Percentiles rank a stretch among this genome's conserved stretches.
These are phyloP conservation scores for Drosophila kikkawai DNA, from an alignment of 1,140 invertebrate species.

Conservation along the genomic window DNA sequence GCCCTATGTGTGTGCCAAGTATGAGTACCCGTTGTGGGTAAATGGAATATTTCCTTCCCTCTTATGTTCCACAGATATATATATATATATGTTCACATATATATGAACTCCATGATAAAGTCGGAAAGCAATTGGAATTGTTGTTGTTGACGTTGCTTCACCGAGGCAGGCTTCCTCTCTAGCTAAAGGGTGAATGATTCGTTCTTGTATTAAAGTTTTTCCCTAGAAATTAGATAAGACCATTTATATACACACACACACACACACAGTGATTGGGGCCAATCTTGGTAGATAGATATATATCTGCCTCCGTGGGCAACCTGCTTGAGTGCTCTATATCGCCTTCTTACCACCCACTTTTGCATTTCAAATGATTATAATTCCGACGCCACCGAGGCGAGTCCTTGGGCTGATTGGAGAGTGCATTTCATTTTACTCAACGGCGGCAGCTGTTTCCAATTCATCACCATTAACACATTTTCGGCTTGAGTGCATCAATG, in stretches of 20 bases:
- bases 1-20: constrained; percentile 22
- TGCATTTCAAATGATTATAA: constrained; percentile 18
- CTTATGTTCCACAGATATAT: constrained; percentile 14
- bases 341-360: constrained; percentile 17
- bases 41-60: constrained; percentile 54
- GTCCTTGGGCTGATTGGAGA: constrained; percentile 71
- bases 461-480: constrained; percentile 82
- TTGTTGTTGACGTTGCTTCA: neutral
- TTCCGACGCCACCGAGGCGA: constrained; percentile 19
- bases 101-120: constrained; percentile 40
- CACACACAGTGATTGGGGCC: neutral
- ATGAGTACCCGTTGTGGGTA: constrained; percentile 18
- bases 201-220: constrained; percentile 1
- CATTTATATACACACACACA: neutral
- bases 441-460: constrained; percentile 68
- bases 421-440: constrained; percentile 50
- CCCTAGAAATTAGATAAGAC: constrained; percentile 30
- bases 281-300: neutral
- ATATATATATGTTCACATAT: constrained; percentile 12
- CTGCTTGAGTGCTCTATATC: constrained; percentile 16
- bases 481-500: constrained; percentile 71
- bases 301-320: constrained; percentile 17
- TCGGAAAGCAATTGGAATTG: constrained; percentile 19
- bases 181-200: constrained; percentile 31
- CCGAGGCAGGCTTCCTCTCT: neutral